These are phyloP conservation scores for Stegophylla sp. DNA, from an alignment of 2,888 invertebrate genomes.

Conservation along the genomic window DNA sequence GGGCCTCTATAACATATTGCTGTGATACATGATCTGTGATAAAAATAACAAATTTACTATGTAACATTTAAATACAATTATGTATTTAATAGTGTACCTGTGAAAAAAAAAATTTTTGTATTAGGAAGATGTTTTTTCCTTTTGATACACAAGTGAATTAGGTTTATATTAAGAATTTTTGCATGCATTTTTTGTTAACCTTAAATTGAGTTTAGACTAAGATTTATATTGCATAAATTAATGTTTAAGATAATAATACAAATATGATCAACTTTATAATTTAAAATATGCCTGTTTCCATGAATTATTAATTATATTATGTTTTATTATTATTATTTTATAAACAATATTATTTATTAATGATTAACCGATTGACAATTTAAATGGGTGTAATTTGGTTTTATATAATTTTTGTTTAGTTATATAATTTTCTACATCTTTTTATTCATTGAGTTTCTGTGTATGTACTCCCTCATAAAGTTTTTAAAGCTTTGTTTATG, in stretches of 20 bases:
- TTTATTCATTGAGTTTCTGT: slow-evolving; percentile 6
- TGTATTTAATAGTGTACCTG: slow-evolving; percentile 35
- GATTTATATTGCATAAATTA: slow-evolving; percentile 22
- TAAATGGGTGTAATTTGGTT: slow-evolving; percentile 33
- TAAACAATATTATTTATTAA: slow-evolving; percentile 18
- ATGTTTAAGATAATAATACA: slow-evolving; percentile 41
- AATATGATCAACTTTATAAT: slow-evolving; percentile 23
- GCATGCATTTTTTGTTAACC: slow-evolving; percentile 47
- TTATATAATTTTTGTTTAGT: slow-evolving; percentile 40
- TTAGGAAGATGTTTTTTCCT: slow-evolving; percentile 27
- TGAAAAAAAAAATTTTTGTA: slow-evolving; percentile 39
- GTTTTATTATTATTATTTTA: slow-evolving; percentile 41
- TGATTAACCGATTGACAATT: not conserved
- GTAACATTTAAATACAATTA: slow-evolving; percentile 43
- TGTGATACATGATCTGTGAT: slow-evolving; percentile 54
- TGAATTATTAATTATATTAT: slow-evolving; percentile 27
- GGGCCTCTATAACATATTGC: slow-evolving; percentile 13
- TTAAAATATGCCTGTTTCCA: slow-evolving; percentile 24
- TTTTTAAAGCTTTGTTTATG: slow-evolving; percentile 32
- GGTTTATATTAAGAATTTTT: slow-evolving; percentile 42
- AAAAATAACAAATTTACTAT: slow-evolving; percentile 34
- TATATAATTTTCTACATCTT: slow-evolving; percentile 19
- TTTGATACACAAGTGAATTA: slow-evolving; percentile 18
- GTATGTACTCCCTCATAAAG: slow-evolving; percentile 10
- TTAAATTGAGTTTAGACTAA: slow-evolving; percentile 38